These are phyloP conservation scores for Dysidea cf. avara DNA, from an alignment of 37 sponge, comb jelly and placozoan genomes.

Conservation along the genomic window DNA sequence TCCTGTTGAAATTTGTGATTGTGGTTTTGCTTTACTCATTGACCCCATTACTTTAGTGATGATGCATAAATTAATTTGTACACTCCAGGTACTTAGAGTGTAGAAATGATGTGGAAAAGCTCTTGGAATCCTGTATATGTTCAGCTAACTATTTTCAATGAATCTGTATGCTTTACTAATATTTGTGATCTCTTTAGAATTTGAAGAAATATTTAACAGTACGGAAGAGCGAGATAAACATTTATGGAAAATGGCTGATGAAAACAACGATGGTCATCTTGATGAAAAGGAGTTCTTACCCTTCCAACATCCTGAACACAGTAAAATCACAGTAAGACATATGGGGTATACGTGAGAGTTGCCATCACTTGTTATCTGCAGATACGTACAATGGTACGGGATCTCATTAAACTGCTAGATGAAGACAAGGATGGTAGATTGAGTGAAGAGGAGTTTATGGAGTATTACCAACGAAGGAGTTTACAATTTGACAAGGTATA, in stretches of 20 bases:
- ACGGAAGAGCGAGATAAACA: slow-evolving; percentile 10
- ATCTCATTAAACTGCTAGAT: slow-evolving; percentile 16
- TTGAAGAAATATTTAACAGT: slow-evolving; percentile 2
- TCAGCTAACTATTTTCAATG: no score
- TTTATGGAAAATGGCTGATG: slow-evolving; percentile 4
- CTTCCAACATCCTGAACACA: slow-evolving; percentile 24
- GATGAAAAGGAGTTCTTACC: background rate
- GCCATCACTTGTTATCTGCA: background rate
- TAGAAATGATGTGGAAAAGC: no score
- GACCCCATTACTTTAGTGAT: no score
- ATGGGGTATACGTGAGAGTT: background rate
- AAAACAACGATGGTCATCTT: background rate
- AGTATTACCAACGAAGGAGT: no score
- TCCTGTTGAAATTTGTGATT: no score
- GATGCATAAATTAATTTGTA: no score
- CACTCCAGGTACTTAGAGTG: no score
- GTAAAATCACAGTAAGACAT: slow-evolving; percentile 1
- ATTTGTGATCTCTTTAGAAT: slow-evolving; percentile 2
- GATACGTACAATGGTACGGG: slow-evolving; percentile 1
- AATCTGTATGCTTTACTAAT: no score
- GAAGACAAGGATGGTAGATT: background rate
- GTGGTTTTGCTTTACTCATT: no score
- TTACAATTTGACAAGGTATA: no score
- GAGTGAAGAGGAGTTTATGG: slow-evolving; percentile 13
- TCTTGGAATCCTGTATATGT: no score